Conservation (phyloP, 2,888 invertebrate species). For the Campoplex capitator region DNA sequence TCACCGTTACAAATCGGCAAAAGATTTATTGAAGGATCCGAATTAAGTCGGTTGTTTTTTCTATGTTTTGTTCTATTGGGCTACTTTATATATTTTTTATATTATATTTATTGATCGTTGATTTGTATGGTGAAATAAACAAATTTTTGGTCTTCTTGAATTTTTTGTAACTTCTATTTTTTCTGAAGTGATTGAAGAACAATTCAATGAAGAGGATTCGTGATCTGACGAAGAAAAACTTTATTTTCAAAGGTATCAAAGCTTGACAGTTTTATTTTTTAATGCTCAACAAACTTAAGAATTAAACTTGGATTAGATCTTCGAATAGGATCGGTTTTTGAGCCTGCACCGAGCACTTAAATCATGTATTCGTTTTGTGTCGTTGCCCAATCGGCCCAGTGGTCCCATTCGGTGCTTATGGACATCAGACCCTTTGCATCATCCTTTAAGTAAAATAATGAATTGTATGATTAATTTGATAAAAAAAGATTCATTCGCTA, state of each 20-base stretch:
- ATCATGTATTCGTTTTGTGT: constrained; percentile 67
- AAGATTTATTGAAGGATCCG: neutral
- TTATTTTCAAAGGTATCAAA: constrained; percentile 50
- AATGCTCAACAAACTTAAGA: constrained; percentile 25
- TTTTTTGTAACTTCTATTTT: neutral
- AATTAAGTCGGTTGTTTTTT: neutral
- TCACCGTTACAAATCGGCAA: too few relatives aligned
- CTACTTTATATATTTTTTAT: neutral
- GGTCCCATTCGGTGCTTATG: constrained; percentile 78
- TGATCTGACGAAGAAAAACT: constrained; percentile 9
- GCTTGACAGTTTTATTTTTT: constrained; percentile 9
- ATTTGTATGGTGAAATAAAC: neutral
- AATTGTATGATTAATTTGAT: neutral
- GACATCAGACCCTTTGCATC: constrained; percentile 84
- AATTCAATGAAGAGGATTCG: neutral
- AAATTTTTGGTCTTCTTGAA: neutral
- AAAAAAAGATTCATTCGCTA: neutral
- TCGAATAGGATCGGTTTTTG: neutral
- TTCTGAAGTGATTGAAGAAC: neutral
- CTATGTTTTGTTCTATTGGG: neutral
- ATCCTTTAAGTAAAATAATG: constrained; percentile 79
- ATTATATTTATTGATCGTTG: constrained; percentile 1
- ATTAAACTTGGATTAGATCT: neutral
- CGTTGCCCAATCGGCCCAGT: constrained; percentile 76
- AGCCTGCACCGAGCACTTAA: neutral